Evolutionary conservation across 2,113 vertebrate genomes (phyloP).

Genomic region (Mormyrus lacerda): DNA sequence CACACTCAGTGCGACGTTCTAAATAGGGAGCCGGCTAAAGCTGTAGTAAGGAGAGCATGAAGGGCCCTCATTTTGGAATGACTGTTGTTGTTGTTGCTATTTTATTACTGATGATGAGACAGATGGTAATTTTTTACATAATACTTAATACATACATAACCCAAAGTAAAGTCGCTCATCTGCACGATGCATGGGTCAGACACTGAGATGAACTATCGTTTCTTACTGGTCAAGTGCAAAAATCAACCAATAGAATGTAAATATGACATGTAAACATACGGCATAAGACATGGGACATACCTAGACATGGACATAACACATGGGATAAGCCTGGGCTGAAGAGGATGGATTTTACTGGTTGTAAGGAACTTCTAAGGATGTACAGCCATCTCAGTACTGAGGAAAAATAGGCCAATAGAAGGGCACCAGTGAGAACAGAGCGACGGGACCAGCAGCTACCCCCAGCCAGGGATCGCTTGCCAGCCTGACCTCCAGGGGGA

Average conservation of each 20-base stretch:
- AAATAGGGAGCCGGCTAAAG: neutral
- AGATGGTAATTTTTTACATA: neutral
- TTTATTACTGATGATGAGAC: neutral
- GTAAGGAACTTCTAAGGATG: neutral
- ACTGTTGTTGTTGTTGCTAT: neutral
- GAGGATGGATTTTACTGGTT: neutral
- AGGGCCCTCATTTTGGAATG: neutral
- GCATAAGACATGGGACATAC: neutral
- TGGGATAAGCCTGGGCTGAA: neutral
- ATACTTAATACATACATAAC: too few relatives aligned
- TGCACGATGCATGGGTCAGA: neutral
- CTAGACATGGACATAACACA: neutral
- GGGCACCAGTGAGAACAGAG: neutral
- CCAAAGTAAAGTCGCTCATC: neutral
- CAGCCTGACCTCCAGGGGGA: neutral
- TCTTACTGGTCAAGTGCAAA: neutral
- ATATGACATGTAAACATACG: neutral
- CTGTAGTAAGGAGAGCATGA: neutral
- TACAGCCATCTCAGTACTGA: neutral
- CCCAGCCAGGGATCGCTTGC: neutral
- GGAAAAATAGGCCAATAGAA: neutral
- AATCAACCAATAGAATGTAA: neutral
- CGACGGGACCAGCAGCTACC: neutral
- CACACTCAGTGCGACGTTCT: neutral
- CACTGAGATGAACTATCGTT: neutral